Base-by-base conservation (phyloP, 2,113 vertebrate species). In the Garra rufa region DNA sequence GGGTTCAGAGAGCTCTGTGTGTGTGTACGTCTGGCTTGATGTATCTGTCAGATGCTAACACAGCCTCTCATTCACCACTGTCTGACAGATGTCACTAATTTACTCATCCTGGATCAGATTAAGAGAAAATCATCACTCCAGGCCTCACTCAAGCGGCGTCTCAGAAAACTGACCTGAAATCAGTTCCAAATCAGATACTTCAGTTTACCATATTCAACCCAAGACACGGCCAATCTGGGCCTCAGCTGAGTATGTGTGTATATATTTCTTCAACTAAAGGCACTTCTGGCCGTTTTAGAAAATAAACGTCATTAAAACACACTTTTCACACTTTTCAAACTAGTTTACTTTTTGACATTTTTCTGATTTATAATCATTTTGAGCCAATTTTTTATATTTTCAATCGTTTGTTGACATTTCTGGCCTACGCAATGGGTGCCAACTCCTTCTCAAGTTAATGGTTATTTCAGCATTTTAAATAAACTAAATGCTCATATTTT, bases 81-180 rank as follows among this genome's bases (percentile, higher is more conserved):
- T 92, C 92, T 93, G 92, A 92, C 92, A 92, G 90, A 92, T 93
- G 90, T 90, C 88, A 88, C 89, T 88, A 85, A 89, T 79, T 78
- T 78, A 61, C 55, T 57, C 76, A 43, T 57, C 50, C 76, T 79
- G 76, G 76, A 79, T 79, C 76, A 79, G 55, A 79, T 79, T 50
- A 81, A 48, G 14, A 81, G 14, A 81, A 41, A 46, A 81, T 24
- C 34, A 61, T 41, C 34, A 57, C 11, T 59, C 34, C 52, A 77
- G 19, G 9, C 17, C 28, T 77, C 52, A 24, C 57, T 24, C 24
- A 14, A 44, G 13, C 13, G 11, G 14, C 21, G 2, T 43, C 34
- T 43, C 21, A 59, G 17, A 78, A 61, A 52, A 30, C 59, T 65
- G 77, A 80, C 52, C 55, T 78, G 30, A 80, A 65, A 80, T 81